Base-by-base conservation (phyloP, 2,888 invertebrate genomes). In the Colletes collaris region DNA sequence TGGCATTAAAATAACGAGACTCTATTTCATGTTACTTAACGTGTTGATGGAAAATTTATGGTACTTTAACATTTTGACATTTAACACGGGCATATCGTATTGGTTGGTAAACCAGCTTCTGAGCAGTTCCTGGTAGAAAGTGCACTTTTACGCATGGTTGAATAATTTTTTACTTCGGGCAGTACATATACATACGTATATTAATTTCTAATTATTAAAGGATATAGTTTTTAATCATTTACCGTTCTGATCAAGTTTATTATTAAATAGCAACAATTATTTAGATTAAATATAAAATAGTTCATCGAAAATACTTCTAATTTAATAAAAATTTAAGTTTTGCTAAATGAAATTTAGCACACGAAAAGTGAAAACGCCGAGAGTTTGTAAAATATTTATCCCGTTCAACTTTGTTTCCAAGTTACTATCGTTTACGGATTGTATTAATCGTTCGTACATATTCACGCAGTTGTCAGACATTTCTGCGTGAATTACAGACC, bases 61-160 rank as follows among this genome's bases (percentile, higher is more conserved):
- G 59, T 75, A 50, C 62, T 73, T 68, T 74, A 76, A 77, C 82
- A 81, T 88, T 87, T 86, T 89, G 89, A 90, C 90, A 89, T 88
- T 90, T 89, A 88, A 84, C 88, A 88, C 86, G 83, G 85, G 81
- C 82, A 74, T 80, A 65, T 69, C 68, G 68, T 81, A 82, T 83
- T 76, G 86, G 87, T 86, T 83, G 81, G 87, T 87, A 86, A 89
- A 89, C 89, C 88, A 84, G 87, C 81, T 89, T 82, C 80, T 69
- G 67, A 85, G 79, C 82, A 87, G 88, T 89, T 90, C 89, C 90
- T 90, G 90, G 85, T 89, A 91, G 91, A 91, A 91, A 91, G 90
- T 88, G 76, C 66, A 86, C 84, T 83, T 87, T 88, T 87, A 87
- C 82, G 79, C 79, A 73, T 81, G 86, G 78, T 79, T 80, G 81